Conservation (phyloP, 2,888 invertebrate genomes). For the Cerastis rubricosa region DNA sequence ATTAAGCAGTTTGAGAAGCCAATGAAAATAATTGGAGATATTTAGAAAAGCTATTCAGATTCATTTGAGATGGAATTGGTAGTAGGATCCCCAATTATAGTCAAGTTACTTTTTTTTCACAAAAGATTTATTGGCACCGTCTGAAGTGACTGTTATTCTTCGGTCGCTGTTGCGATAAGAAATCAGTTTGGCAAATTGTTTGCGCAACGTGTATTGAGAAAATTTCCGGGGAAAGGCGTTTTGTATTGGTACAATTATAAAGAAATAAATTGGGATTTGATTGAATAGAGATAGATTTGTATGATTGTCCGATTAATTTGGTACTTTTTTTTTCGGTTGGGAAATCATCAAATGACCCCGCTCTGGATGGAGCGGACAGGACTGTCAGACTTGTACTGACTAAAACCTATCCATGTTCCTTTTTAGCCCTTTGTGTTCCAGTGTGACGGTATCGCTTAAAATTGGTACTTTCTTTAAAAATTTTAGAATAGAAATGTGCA, state of each 20-base stretch:
- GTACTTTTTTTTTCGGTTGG: no score
- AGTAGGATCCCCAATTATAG: conserved; percentile 36
- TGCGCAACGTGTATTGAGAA: conserved; percentile 23
- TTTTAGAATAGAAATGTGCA: no score
- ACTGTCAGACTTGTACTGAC: no score
- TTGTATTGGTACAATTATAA: conserved; percentile 11
- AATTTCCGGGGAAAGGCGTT: conserved; percentile 1
- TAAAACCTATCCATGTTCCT: no score
- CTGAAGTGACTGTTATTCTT: conserved; percentile 31
- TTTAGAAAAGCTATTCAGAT: conserved; percentile 54
- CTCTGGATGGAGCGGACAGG: no score
- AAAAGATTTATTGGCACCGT: conserved; percentile 37
- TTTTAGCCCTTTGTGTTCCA: no score
- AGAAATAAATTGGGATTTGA: background rate
- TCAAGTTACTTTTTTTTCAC: conserved; percentile 30
- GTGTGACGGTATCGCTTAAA: no score
- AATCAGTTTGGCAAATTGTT: conserved; percentile 53
- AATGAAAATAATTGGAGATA: conserved; percentile 63
- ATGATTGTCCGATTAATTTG: background rate
- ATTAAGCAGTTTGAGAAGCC: conserved; percentile 65
- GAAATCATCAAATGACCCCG: no score
- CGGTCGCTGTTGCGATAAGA: conserved; percentile 25
- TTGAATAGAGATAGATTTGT: background rate
- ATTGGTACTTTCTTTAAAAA: no score
- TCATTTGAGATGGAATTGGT: conserved; percentile 43